phyloP scores from a whole-genome alignment of 2,797 vertebrate genomes.

The Semaprochilodus insignis region DNA sequence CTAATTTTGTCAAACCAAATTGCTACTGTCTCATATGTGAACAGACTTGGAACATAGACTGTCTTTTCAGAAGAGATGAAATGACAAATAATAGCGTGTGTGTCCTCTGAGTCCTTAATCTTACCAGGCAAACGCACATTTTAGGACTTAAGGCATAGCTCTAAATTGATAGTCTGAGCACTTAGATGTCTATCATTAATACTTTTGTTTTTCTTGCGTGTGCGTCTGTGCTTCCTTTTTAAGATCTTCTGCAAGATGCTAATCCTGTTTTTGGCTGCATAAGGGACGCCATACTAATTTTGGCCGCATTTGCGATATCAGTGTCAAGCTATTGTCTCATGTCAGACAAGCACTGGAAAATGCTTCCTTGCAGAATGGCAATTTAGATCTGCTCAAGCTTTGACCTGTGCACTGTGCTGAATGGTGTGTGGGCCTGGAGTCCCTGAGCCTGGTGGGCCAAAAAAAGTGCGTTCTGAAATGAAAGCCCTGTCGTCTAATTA shows the following conservation, averaged over 20 bases:
- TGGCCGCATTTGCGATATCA: slow-evolving; percentile 12
- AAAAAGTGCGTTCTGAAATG: slow-evolving; percentile 27
- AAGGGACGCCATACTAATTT: slow-evolving; percentile 56
- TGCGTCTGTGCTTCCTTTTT: slow-evolving; percentile 48
- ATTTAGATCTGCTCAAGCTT: slow-evolving; percentile 7
- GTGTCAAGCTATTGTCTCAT: slow-evolving; percentile 17
- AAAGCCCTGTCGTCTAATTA: slow-evolving; percentile 40
- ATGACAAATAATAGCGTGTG: slow-evolving; percentile 49
- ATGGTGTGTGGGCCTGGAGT: neutral
- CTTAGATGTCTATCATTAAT: slow-evolving; percentile 69
- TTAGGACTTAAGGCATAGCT: slow-evolving; percentile 69
- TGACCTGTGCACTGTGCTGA: neutral
- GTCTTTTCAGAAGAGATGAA: slow-evolving; percentile 56
- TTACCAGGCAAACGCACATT: slow-evolving; percentile 71
- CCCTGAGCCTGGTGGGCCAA: neutral
- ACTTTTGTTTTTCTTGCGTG: slow-evolving; percentile 18
- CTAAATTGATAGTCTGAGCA: slow-evolving; percentile 71
- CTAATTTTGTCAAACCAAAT: slow-evolving; percentile 66
- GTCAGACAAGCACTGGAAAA: slow-evolving; percentile 17
- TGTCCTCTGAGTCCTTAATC: slow-evolving; percentile 60
- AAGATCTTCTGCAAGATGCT: slow-evolving; percentile 46
- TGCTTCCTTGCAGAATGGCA: slow-evolving; percentile 25
- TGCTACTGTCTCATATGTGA: slow-evolving; percentile 62
- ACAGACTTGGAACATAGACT: slow-evolving; percentile 51
- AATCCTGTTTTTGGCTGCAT: slow-evolving; percentile 32